Evolutionary conservation across 2,888 invertebrate species (phyloP), one percentile per base, ranked within the genome.

Genomic region (Torymus tubicola): DNA sequence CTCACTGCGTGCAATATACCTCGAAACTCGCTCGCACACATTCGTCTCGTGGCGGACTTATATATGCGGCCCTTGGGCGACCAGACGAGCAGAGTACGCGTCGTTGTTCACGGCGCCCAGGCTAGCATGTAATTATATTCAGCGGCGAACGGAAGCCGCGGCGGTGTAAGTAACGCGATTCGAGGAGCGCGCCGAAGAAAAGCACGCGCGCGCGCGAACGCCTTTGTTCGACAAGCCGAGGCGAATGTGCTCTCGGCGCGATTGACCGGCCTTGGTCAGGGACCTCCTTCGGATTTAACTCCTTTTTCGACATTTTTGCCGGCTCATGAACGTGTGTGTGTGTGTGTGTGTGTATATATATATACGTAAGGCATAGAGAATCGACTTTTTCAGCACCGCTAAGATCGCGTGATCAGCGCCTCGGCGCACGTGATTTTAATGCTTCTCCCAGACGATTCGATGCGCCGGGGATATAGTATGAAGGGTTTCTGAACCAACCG

Each of bases 121-220:
- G 21, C 18, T 69, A 57, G 18, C 79, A 24, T 79, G 73, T 79
- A 79, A 79, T 79, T 79, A 79, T 42, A 42, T 79, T 79, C 72
- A 67, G 67, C 70, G 50, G 18, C 71, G 73, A 53, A 69, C 79
- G 74, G 74, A 74, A 79, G 65, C 31, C 21, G 14, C 21, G 18
- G 31, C 73, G 3, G 68, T 12, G n/a, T 31, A 42, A 42, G 42
- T 42, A 42, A 58, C 65, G 67, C 21, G 77, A 69, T 67, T 70
- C 70, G 4, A 31, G 50, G 24, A 53, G 57, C 50, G 0, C 14
- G 50, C 42, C 61, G 42, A 65, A 63, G 52, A 77, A 61, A 71
- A 50, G 11, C 55, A 63, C 57, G 50, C 31, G 31, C 31, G 31
- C 31, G 31, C 31, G 11, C 12, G 55, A n/a, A 10, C 55, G 58